Evolutionary conservation across 2,888 invertebrate species (phyloP).

Genomic region (Drosophila helvetica): DNA sequence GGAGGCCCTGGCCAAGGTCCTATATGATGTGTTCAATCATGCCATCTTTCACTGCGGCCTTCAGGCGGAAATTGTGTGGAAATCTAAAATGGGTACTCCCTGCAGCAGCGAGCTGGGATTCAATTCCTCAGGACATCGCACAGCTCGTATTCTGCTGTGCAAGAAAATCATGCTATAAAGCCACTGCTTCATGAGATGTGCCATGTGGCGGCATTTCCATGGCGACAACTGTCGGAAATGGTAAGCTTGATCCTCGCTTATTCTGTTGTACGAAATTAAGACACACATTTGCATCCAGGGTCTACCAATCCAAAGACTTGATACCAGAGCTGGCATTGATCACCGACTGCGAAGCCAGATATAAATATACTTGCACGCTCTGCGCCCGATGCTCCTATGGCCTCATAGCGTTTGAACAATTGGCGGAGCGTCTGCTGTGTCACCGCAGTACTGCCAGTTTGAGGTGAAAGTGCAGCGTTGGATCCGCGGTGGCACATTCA

Average conservation of each 20-base stretch:
- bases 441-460: slow-evolving; percentile 66
- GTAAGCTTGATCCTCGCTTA: slow-evolving; percentile 26
- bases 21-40: slow-evolving; percentile 63
- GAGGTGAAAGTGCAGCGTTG: slow-evolving; percentile 55
- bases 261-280: neutral
- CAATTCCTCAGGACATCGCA: slow-evolving; percentile 34
- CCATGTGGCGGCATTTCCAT: slow-evolving; percentile 67
- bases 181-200: slow-evolving; percentile 66
- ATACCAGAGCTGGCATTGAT: slow-evolving; percentile 56
- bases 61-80: slow-evolving; percentile 41
- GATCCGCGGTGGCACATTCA: slow-evolving; percentile 15
- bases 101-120: slow-evolving; percentile 38
- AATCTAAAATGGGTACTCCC: slow-evolving; percentile 17
- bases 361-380: slow-evolving; percentile 55
- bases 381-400: slow-evolving; percentile 52
- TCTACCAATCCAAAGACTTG: slow-evolving; percentile 49
- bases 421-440: slow-evolving; percentile 48
- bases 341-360: slow-evolving; percentile 8
- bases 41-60: slow-evolving; percentile 62
- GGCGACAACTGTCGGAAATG: slow-evolving; percentile 64
- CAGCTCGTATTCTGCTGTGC: slow-evolving; percentile 40
- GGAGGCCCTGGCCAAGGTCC: slow-evolving; percentile 36
- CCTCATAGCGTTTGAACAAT: slow-evolving; percentile 35
- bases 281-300: slow-evolving; percentile 33
- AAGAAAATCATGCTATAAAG: slow-evolving; percentile 41